Conservation (phyloP, 2,113 vertebrate genomes). For the Bambusicola thoracicus region DNA sequence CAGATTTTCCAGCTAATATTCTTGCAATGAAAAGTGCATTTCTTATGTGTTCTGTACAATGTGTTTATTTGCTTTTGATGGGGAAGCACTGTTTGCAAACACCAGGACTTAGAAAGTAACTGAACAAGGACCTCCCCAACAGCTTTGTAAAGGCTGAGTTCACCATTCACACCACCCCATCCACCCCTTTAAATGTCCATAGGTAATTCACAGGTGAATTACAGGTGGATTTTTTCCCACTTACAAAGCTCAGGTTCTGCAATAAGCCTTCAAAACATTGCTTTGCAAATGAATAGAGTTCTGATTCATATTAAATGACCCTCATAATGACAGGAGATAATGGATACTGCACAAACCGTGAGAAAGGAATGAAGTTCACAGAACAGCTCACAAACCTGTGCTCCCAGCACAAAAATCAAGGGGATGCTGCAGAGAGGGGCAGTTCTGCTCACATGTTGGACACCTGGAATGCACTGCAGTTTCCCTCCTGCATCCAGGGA, state of each 20-base stretch:
- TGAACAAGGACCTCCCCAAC: not conserved
- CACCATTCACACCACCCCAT: no score
- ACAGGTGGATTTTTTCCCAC: rapidly evolving
- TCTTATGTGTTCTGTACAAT: not conserved
- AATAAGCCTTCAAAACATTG: not conserved
- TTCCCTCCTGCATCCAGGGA: not conserved
- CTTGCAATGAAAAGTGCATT: not conserved
- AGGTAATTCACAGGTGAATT: not conserved
- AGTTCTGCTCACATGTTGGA: not conserved
- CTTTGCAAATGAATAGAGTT: not conserved
- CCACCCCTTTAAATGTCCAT: not conserved
- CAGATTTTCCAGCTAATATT: not conserved
- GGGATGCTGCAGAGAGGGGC: not conserved
- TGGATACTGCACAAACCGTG: not conserved
- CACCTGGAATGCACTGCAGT: not conserved
- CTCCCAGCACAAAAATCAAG: not conserved
- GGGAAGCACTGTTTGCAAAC: not conserved
- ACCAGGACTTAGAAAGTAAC: not conserved
- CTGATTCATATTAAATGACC: not conserved
- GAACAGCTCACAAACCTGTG: not conserved
- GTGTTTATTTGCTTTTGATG: not conserved
- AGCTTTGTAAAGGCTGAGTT: not conserved
- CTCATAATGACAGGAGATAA: not conserved
- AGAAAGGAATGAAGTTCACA: not conserved
- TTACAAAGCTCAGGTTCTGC: not conserved